A percentile compares a stretch with the other conserved stretches of the same genome.
Conservation (phyloP, 2,797 vertebrate genomes). For the Sebastolobus altivelis region DNA sequence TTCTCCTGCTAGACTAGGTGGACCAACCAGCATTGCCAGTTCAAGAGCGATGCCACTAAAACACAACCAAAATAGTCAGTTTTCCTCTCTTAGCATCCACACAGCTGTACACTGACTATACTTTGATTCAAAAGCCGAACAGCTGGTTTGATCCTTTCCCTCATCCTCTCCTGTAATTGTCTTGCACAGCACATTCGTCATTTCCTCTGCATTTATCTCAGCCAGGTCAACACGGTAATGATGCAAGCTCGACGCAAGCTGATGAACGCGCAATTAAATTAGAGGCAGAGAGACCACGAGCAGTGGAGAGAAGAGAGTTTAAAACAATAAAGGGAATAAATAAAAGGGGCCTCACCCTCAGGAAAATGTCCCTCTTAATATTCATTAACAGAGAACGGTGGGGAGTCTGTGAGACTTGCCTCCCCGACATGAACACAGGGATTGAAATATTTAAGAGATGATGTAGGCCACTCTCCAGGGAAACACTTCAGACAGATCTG, state of each 20-base stretch:
- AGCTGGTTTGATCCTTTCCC: slow-evolving; percentile 27
- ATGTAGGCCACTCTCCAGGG: slow-evolving; percentile 68
- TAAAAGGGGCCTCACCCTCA: slow-evolving; percentile 75
- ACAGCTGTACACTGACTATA: background rate
- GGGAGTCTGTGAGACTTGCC: slow-evolving; percentile 70
- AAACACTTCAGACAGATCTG: slow-evolving; percentile 57
- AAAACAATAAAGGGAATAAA: slow-evolving; percentile 80
- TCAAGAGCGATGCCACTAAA: background rate
- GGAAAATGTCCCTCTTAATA: slow-evolving; percentile 81
- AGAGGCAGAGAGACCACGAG: slow-evolving; percentile 22
- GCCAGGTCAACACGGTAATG: slow-evolving; percentile 53
- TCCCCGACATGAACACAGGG: slow-evolving; percentile 62
- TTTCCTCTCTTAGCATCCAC: background rate
- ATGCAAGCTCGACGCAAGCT: slow-evolving; percentile 60
- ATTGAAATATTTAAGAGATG: slow-evolving; percentile 76
- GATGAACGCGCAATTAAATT: slow-evolving; percentile 47
- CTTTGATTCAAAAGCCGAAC: background rate
- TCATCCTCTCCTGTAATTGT: slow-evolving; percentile 16
- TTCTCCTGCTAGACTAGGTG: background rate
- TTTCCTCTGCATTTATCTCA: slow-evolving; percentile 39
- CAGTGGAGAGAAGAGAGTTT: slow-evolving; percentile 46
- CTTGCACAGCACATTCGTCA: slow-evolving; percentile 35
- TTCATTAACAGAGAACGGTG: slow-evolving; percentile 74
- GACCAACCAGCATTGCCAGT: background rate
- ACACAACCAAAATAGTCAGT: no score